Evolutionary conservation across 2,888 invertebrate genomes (phyloP).

Genomic region (Neelides folsomi): DNA sequence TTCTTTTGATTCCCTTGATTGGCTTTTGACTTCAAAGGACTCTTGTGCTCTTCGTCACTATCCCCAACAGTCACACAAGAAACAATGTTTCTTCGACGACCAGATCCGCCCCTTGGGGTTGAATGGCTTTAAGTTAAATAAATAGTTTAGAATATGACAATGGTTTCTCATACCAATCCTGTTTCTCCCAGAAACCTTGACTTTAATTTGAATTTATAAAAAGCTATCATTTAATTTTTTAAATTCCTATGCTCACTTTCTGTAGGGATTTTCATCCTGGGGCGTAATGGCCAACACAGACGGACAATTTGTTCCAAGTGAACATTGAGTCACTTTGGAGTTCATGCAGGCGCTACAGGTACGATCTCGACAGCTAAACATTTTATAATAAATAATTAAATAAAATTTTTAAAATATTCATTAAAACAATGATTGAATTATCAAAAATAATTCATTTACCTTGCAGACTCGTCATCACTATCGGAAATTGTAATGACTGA

Average conservation of each 20-base stretch:
- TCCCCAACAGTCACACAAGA: slow-evolving; percentile 66
- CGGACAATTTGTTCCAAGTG: slow-evolving; percentile 33
- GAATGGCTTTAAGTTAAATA: slow-evolving; percentile 25
- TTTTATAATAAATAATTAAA: slow-evolving; percentile 8
- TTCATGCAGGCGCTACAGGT: slow-evolving; percentile 35
- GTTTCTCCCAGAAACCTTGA: too few relatives aligned
- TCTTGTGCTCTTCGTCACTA: slow-evolving; percentile 55
- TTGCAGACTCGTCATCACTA: slow-evolving; percentile 70
- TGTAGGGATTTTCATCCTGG: slow-evolving; percentile 33
- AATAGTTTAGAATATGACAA: too few relatives aligned
- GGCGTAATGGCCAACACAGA: slow-evolving; percentile 34
- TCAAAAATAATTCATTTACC: slow-evolving; percentile 20
- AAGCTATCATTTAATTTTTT: too few relatives aligned
- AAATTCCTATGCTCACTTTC: too few relatives aligned
- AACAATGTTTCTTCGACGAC: slow-evolving; percentile 47
- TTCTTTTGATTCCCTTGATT: slow-evolving; percentile 3
- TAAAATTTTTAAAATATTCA: neutral
- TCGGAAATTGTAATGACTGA: slow-evolving; percentile 92
- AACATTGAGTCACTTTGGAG: slow-evolving; percentile 32
- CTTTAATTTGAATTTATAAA: too few relatives aligned
- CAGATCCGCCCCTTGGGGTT: slow-evolving; percentile 30
- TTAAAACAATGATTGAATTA: neutral
- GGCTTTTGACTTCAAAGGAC: slow-evolving; percentile 37
- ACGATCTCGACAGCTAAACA: slow-evolving; percentile 35
- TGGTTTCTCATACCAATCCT: too few relatives aligned